A percentile compares a stretch with the other conserved stretches of the same genome.
These are phyloP conservation scores for Mythimna lalbum DNA, from an alignment of 2,888 invertebrate species.

Conservation along the genomic window DNA sequence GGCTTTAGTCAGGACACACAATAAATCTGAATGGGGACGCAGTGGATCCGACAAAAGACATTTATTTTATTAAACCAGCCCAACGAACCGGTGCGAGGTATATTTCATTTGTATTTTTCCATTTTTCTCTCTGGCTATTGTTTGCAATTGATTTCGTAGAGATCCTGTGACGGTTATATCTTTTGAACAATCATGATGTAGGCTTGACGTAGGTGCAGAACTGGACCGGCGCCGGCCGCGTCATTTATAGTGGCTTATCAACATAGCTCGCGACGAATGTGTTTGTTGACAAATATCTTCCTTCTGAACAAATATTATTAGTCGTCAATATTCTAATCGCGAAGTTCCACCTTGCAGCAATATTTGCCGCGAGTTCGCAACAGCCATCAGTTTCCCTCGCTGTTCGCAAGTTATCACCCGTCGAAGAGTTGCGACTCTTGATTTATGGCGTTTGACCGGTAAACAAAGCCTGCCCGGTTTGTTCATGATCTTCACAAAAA, in stretches of 20 bases:
- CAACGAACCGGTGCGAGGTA: conserved; percentile 24
- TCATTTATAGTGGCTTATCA: no score
- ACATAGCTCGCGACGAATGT: not conserved
- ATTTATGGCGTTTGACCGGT: conserved; percentile 59
- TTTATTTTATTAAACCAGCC: conserved; percentile 55
- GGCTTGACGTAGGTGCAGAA: not conserved
- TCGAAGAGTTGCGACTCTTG: conserved; percentile 48
- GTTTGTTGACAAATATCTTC: conserved; percentile 7
- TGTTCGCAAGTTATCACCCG: conserved; percentile 49
- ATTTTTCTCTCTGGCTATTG: conserved; percentile 31
- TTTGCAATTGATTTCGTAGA: conserved; percentile 46
- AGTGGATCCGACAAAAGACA: conserved; percentile 52
- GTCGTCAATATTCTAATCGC: conserved; percentile 25
- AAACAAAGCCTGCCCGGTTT: conserved; percentile 54
- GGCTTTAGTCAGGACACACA: conserved; percentile 50
- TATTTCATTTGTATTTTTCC: conserved; percentile 37
- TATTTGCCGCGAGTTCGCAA: conserved; percentile 23
- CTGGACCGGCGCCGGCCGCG: no score
- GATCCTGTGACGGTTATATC: conserved; percentile 5
- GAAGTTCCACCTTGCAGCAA: conserved; percentile 12
- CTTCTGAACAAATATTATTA: conserved; percentile 12
- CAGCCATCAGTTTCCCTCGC: conserved; percentile 33
- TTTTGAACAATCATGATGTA: not conserved
- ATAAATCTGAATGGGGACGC: conserved; percentile 56
- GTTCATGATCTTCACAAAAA: conserved; percentile 49